Evolutionary conservation across 2,113 vertebrate species (phyloP), one percentile per base, ranked within the genome.

Genomic region (Cephalopholis sonnerati): DNA sequence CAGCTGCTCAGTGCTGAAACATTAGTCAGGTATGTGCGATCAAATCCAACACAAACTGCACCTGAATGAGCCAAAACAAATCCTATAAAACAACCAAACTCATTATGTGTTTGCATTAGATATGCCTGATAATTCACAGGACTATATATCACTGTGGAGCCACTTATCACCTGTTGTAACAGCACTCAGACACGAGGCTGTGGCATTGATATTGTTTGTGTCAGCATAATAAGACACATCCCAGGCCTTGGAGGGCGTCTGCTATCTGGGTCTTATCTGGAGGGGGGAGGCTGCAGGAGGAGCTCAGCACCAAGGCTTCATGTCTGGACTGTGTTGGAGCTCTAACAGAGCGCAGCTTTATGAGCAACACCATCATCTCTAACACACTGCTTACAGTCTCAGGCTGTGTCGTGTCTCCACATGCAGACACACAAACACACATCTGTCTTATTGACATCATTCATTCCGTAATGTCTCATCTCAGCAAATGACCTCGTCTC

Each of bases 201-300:
- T 48, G 59, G 54, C 61, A 29, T 17, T 65, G 71, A 79, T 55
- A 64, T 46, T 10, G 24, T 17, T 7, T 12, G 75, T 62, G 68
- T 62, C 44, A 66, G 76, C 17, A 76, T 7, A 82, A 69, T n/a
- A 22, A 62, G 81, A 83, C 69, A 62, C 74, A 83, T 66, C 53
- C 20, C 86, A 87, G 87, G 74, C 79, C 74, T 73, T 41, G 77
- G 65, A 85, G 59, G 59, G 25, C 3, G n/a, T 5, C 53, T 36
- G 66, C n/a, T 74, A 61, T 88, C 84, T 59, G 66, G 32, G 44
- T 59, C 71, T 84, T 80, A 90, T 88, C 87, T 17, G 20, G 27
- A 3, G 57, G n/a, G 25, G 24, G 24, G 18, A 1, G 62, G 6
- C 36, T 24, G 63, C 13, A 76, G 64, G 54, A 50, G 59, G 32